phyloP scores from a whole-genome alignment of 2,113 vertebrate genomes.

The Urocitellus parryii region DNA sequence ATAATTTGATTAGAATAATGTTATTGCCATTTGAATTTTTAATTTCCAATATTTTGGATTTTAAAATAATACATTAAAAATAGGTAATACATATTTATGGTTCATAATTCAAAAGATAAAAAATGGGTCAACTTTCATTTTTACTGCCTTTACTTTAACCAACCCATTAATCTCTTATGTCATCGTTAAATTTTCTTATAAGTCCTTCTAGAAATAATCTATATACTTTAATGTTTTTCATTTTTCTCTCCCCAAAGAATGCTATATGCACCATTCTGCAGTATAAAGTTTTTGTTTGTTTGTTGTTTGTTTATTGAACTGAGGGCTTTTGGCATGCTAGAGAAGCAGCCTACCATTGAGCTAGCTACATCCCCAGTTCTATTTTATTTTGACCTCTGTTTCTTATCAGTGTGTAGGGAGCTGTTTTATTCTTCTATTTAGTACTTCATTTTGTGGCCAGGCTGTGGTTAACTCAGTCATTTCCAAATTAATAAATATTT shows the following conservation, averaged over 20 bases:
- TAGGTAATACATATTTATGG: background rate
- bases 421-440: background rate
- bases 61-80: conserved; percentile 39
- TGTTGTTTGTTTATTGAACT: too few species aligned
- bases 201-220: background rate
- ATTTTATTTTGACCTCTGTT: background rate
- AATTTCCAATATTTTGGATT: background rate
- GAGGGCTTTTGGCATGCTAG: too few species aligned
- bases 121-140: background rate
- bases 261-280: background rate
- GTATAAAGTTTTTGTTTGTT: background rate
- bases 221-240: background rate
- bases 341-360: too few species aligned
- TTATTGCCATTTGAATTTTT: conserved; percentile 13
- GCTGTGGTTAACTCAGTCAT: background rate
- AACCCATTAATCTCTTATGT: background rate
- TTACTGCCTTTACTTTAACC: background rate
- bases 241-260: background rate
- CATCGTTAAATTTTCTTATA: background rate
- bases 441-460: background rate
- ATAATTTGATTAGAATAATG: background rate
- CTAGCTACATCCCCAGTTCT: too few species aligned
- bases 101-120: conserved; percentile 31
- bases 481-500: background rate
- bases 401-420: background rate